Evolutionary conservation across 2,113 vertebrate genomes (phyloP).

Genomic region (Psephotus haematonotus): DNA sequence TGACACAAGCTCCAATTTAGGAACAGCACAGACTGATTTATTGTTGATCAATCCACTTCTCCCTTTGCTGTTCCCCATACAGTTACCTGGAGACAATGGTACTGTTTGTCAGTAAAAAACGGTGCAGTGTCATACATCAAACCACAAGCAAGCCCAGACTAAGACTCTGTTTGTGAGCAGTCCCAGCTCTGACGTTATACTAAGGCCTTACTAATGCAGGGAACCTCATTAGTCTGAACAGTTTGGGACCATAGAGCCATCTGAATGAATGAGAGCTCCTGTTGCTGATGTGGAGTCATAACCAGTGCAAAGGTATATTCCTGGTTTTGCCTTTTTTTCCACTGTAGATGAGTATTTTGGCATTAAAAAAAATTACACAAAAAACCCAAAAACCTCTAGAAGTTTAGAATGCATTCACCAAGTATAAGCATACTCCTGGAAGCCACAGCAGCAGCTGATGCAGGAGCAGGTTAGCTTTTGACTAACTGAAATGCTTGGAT

Average conservation of each 20-base stretch:
- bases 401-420: neutral
- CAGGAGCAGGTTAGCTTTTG: neutral
- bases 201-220: neutral
- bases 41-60: neutral
- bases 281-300: neutral
- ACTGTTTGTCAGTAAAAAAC: neutral
- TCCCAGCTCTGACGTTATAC: neutral
- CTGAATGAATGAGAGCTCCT: neutral
- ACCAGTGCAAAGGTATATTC: neutral
- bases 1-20: neutral
- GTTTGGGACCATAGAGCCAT: neutral
- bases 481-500: neutral
- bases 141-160: neutral
- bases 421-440: neutral
- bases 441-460: neutral
- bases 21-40: neutral
- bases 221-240: neutral
- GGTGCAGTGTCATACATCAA: neutral
- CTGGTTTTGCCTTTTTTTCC: neutral
- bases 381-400: fast-evolving
- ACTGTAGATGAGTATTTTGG: neutral
- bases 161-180: neutral
- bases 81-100: neutral
- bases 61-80: neutral
- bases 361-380: neutral